Base-by-base conservation (phyloP, 2,888 invertebrate genomes). In the Philaethria dido region DNA sequence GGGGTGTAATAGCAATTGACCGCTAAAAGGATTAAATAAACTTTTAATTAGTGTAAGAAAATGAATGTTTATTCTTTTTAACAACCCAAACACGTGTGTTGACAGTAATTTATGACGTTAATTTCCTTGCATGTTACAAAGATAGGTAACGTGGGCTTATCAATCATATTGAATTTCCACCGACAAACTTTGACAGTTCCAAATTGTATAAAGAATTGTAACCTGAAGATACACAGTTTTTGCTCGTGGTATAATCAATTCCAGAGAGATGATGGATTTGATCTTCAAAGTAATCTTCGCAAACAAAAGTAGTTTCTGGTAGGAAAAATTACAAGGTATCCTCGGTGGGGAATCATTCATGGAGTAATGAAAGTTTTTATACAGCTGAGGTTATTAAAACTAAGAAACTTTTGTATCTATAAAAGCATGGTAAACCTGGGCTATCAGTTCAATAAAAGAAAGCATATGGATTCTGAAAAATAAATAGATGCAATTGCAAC, bases 161-260 rank as follows among this genome's bases (percentile, higher is more conserved):
- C 47, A 20, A 48, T 48, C 22, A 22, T 6, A 22, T 48, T 9
- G 14, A 48, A 14, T 1, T 48, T 48, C 14, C 13, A 48, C 6
- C 4, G 16, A 6, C 14, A 22, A n/a, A 50, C 9, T 25, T 50
- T 3, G n/a, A 29, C 16, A 16, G 50, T 50, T 50, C 8, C 50
- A 50, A 29, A 29, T 50, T 50, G 25, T 50, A 48, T 25, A 29
- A 50, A 50, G 50, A 50, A 50, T n/a, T 29, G 29, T 16, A 29
- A 9, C 25, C n/a, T 29, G 9, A 3, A n/a, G 16, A n/a, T n/a
- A n/a, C 1, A 50, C n/a, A 50, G 25, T 8, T n/a, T 25, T 4
- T 29, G 29, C 8, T 16, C 25, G 16, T 50, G 1, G n/a, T 50
- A 25, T 29, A 29, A 50, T 50, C 25, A 50, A 50, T 29, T 16